phyloP scores from a whole-genome alignment of 2,113 vertebrate genomes.

The Vulpes vulpes region DNA sequence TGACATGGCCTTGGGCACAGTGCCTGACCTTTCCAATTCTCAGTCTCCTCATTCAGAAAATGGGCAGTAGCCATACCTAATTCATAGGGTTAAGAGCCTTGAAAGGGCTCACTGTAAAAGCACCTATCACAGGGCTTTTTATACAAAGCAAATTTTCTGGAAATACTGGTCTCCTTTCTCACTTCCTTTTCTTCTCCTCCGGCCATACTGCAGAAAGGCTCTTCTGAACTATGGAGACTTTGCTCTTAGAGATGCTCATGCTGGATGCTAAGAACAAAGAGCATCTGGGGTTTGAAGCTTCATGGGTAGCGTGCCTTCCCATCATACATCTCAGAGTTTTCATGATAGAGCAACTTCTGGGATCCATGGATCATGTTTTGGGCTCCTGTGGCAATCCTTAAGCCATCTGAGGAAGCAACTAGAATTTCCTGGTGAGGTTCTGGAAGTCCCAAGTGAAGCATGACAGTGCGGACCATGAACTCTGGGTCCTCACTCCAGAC shows the following conservation, averaged over 20 bases:
- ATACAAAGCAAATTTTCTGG: background rate
- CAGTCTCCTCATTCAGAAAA: constrained; percentile 39
- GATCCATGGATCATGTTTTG: background rate
- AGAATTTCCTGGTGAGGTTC: background rate
- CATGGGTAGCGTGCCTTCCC: background rate
- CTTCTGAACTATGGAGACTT: background rate
- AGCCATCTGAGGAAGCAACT: background rate
- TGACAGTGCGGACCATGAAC: background rate
- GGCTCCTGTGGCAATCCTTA: background rate
- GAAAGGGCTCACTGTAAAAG: background rate
- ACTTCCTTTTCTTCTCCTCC: background rate
- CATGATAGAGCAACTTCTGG: background rate
- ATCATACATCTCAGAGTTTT: background rate
- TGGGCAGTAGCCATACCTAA: background rate
- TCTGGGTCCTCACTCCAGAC: background rate
- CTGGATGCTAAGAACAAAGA: background rate
- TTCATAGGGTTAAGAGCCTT: background rate
- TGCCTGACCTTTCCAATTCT: background rate
- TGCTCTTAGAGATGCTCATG: background rate
- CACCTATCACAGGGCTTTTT: background rate
- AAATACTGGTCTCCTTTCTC: background rate
- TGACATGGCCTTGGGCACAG: background rate
- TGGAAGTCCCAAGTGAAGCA: background rate
- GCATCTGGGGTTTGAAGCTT: background rate
- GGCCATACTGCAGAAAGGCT: background rate